A percentile compares a stretch with the other conserved stretches of the same genome.
phyloP scores from a whole-genome alignment of 2,113 vertebrate species.

The Poeciliopsis turrubarensis region DNA sequence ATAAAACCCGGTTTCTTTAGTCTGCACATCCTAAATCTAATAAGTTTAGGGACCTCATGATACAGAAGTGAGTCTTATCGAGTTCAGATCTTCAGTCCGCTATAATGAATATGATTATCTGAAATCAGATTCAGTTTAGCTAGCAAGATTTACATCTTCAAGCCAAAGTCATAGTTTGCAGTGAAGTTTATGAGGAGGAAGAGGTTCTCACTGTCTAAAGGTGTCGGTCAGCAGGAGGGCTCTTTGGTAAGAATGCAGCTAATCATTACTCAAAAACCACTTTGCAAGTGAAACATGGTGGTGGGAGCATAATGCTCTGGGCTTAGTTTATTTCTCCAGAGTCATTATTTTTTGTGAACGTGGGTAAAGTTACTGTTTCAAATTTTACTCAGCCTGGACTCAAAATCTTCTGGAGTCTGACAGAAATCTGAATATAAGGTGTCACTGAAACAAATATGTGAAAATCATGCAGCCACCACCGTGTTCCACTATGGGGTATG shows the following conservation, averaged over 20 bases:
- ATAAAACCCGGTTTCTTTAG: not conserved
- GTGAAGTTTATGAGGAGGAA: too few relatives aligned
- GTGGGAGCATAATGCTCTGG: too few relatives aligned
- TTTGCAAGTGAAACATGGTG: not conserved
- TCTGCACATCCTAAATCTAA: not conserved
- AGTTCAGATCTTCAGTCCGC: not conserved
- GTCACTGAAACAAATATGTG: too few relatives aligned
- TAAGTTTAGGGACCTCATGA: not conserved
- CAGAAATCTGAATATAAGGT: too few relatives aligned
- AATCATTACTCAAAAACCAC: too few relatives aligned
- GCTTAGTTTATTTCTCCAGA: not conserved
- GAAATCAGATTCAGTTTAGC: not conserved
- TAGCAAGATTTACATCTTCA: too few relatives aligned
- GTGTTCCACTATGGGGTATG: not conserved
- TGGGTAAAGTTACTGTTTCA: not conserved
- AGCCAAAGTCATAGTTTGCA: too few relatives aligned
- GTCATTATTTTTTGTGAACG: not conserved
- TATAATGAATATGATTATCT: not conserved
- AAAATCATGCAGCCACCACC: too few relatives aligned
- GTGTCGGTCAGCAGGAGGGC: too few relatives aligned
- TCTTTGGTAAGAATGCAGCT: too few relatives aligned
- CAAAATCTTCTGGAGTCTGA: not conserved
- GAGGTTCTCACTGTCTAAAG: too few relatives aligned
- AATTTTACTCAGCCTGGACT: not conserved
- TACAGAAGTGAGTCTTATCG: too few relatives aligned